Evolutionary conservation across 2,797 vertebrate genomes (phyloP).

Genomic region (Tolypeutes matacus): DNA sequence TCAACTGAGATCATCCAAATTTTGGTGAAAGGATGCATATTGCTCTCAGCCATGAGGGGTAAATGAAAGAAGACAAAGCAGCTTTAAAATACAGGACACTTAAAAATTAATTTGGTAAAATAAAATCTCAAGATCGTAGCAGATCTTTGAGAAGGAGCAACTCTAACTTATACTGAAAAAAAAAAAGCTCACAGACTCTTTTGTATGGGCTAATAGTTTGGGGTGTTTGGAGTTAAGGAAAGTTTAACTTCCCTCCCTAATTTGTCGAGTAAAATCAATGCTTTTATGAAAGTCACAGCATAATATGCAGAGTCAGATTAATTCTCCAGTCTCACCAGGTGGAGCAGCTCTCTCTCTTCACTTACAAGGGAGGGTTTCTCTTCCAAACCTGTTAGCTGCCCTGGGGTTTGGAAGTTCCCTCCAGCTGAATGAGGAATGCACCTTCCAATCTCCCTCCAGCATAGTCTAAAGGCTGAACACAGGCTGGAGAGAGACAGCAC

Average conservation of each 20-base stretch:
- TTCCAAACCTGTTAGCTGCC: slow-evolving; percentile 45
- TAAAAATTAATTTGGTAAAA: slow-evolving; percentile 54
- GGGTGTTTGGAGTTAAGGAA: neutral
- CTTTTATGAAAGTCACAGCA: slow-evolving; percentile 43
- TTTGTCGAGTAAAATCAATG: neutral
- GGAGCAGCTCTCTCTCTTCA: slow-evolving; percentile 48
- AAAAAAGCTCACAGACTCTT: neutral
- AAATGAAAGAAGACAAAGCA: neutral
- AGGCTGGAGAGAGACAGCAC: neutral
- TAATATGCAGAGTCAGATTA: slow-evolving; percentile 31
- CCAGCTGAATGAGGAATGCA: slow-evolving; percentile 43
- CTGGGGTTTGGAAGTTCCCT: neutral
- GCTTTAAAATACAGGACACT: slow-evolving; percentile 19
- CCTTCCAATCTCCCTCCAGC: slow-evolving; percentile 15
- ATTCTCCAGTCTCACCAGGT: slow-evolving; percentile 63
- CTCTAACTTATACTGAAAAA: neutral
- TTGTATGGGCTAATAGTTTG: neutral
- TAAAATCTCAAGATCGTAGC: neutral
- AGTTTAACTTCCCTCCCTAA: neutral
- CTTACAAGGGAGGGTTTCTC: neutral
- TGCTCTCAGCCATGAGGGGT: neutral
- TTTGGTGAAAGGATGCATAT: slow-evolving; percentile 18
- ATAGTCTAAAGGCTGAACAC: neutral
- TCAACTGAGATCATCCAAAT: neutral
- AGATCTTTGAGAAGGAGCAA: slow-evolving; percentile 20